Base-by-base conservation (phyloP, 1,140 invertebrate genomes). In the Pararge aegeria region DNA sequence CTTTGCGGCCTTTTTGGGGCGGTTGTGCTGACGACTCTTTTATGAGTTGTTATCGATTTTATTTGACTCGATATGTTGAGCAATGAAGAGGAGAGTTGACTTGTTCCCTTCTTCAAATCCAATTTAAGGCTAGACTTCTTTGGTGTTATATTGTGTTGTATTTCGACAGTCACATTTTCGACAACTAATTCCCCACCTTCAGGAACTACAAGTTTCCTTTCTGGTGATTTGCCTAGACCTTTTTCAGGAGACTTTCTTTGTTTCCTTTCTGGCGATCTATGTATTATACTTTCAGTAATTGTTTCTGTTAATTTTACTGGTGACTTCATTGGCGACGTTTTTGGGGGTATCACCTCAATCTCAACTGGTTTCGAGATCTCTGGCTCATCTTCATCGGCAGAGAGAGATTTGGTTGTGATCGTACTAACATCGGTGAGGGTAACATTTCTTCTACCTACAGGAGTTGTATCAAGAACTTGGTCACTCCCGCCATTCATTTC, bases 11-110 rank as follows among this genome's bases (percentile, higher is more conserved):
- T 80, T 78, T 76, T 85, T n/a, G 81, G 78, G 5, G 68, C 80
- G 16, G 80, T 84, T 0, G 80, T 78, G 68, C 79, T 87, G n/a
- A 85, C 79, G 64, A 87, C 74, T 40, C 84, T 76, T 61, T 87
- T 89, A 64, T 89, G 87, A 51, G 87, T 89, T 0, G 87, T 89
- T 16, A 89, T 80, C 7, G 87, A 89, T 69, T 89, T 86, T 21
- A 89, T 87, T 77, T 89, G 86, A 75, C 86, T 89, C 10, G 86
- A 89, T 69, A 89, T 89, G 64, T 89, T 89, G n/a, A 89, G 48
- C 49, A 89, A 60, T 19, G 86, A 87, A 10, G 78, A 80, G 15
- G 86, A 86, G 5, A 86, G 56, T 48, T 81, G 77, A 69, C 80
- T 84, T 18, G 83, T 85, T 6, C 81, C 81, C 64, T 84, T 85